phyloP scores from a whole-genome alignment of 2,113 vertebrate genomes.

The Ammospiza nelsoni region DNA sequence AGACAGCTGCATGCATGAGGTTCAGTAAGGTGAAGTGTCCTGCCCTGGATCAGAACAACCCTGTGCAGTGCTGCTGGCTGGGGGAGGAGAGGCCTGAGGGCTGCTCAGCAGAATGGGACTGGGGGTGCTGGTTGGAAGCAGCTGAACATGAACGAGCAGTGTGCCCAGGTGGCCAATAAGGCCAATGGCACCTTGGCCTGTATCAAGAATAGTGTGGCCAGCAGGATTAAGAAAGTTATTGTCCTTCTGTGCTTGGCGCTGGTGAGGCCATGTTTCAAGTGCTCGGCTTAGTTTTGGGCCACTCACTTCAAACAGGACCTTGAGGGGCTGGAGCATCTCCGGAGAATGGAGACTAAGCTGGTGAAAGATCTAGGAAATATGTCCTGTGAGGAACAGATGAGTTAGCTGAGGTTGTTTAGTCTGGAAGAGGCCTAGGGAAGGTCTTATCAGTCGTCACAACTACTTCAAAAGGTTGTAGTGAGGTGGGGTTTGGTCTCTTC shows the following conservation, averaged over 20 bases:
- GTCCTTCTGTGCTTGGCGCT: background rate
- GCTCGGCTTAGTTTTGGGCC: background rate
- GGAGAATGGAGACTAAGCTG: background rate
- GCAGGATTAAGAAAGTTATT: too few relatives aligned
- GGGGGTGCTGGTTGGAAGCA: background rate
- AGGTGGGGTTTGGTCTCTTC: background rate
- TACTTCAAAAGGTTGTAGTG: background rate
- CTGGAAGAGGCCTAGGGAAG: background rate
- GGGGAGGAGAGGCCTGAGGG: background rate
- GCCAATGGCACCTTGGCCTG: background rate
- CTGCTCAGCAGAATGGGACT: background rate
- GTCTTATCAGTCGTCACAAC: background rate
- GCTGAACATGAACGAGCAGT: background rate
- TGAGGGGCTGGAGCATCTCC: background rate
- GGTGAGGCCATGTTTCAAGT: accelerated
- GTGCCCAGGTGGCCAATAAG: background rate
- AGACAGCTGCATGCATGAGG: background rate
- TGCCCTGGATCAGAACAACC: background rate
- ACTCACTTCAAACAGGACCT: background rate
- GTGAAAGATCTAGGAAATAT: background rate
- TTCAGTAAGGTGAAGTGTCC: background rate
- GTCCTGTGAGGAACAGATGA: background rate
- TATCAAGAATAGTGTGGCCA: background rate
- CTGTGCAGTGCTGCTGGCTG: too few relatives aligned
- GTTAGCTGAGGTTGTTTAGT: background rate